Evolutionary conservation across 2,888 invertebrate species (phyloP).

Genomic region (Muscina levida): DNA sequence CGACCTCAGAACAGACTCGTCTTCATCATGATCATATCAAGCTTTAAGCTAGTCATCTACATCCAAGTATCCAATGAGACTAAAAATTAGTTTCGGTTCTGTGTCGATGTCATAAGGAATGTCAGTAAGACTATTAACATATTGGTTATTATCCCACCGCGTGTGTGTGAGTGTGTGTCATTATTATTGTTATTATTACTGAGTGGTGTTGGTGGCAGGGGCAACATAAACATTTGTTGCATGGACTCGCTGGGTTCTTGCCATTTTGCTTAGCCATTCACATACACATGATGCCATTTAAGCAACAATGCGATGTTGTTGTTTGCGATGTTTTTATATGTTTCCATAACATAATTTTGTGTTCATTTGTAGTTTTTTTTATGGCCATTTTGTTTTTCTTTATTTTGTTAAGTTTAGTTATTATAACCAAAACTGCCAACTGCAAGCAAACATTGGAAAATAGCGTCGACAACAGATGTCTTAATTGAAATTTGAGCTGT

Average conservation of each 20-base stretch:
- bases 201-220: background rate
- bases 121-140: slow-evolving; percentile 63
- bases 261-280: background rate
- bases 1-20: too few species aligned
- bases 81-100: background rate
- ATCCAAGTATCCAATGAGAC: background rate
- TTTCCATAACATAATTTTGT: slow-evolving; percentile 13
- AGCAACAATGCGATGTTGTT: slow-evolving; percentile 35
- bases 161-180: slow-evolving; percentile 10
- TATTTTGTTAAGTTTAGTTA: slow-evolving; percentile 43
- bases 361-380: slow-evolving; percentile 1
- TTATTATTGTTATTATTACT: slow-evolving; percentile 32
- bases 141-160: slow-evolving; percentile 65
- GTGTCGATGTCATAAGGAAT: slow-evolving; percentile 56
- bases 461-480: slow-evolving; percentile 75
- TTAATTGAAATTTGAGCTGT: slow-evolving; percentile 74
- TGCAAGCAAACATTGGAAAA: background rate
- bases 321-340: slow-evolving; percentile 21
- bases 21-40: slow-evolving; percentile 43
- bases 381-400: slow-evolving; percentile 4
- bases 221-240: slow-evolving; percentile 40
- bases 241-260: background rate
- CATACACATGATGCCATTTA: slow-evolving; percentile 69
- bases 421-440: slow-evolving; percentile 47
- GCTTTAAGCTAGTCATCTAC: slow-evolving; percentile 2